phyloP scores from a whole-genome alignment of 2,888 invertebrate genomes.

The Heliconius cydno region DNA sequence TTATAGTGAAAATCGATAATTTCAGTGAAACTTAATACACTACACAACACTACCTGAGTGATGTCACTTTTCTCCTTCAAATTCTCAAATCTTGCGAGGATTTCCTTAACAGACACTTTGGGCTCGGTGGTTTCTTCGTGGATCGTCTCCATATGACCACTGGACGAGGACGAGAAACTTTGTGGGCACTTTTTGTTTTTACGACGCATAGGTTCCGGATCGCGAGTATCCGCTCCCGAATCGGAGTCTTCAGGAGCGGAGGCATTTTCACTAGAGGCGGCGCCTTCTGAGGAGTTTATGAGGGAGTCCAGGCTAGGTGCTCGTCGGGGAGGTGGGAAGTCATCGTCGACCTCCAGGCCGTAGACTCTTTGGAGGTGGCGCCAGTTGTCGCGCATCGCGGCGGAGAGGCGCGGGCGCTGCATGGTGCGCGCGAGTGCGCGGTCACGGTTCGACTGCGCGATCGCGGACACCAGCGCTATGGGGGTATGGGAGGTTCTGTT shows the following conservation, averaged over 20 bases:
- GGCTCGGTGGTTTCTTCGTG: conserved; percentile 90
- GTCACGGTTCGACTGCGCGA: conserved; percentile 66
- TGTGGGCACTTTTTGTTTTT: conserved; percentile 73
- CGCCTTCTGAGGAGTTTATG: conserved; percentile 87
- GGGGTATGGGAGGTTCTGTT: conserved; percentile 43
- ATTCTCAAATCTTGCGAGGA: conserved; percentile 91
- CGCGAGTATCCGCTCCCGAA: conserved; percentile 86
- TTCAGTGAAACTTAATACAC: conserved; percentile 25
- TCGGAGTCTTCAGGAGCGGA: conserved; percentile 85
- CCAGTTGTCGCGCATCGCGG: conserved; percentile 84
- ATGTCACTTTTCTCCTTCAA: conserved; percentile 80
- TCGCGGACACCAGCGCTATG: conserved; percentile 49
- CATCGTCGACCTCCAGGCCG: conserved; percentile 75
- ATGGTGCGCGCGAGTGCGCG: conserved; percentile 80
- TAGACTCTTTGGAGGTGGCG: conserved; percentile 78
- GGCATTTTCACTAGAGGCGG: conserved; percentile 84
- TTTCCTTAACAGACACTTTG: conserved; percentile 93
- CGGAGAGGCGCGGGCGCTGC: conserved; percentile 80
- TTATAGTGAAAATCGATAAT: conserved; percentile 8
- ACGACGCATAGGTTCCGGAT: conserved; percentile 68
- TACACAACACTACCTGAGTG: conserved; percentile 53
- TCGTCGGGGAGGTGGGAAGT: conserved; percentile 66
- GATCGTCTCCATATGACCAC: conserved; percentile 91
- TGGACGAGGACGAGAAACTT: conserved; percentile 82
- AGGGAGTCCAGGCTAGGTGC: conserved; percentile 87